A percentile compares a stretch with the other conserved stretches of the same genome.
phyloP scores from a whole-genome alignment of 2,797 vertebrate genomes.

The Podarcis siculus region DNA sequence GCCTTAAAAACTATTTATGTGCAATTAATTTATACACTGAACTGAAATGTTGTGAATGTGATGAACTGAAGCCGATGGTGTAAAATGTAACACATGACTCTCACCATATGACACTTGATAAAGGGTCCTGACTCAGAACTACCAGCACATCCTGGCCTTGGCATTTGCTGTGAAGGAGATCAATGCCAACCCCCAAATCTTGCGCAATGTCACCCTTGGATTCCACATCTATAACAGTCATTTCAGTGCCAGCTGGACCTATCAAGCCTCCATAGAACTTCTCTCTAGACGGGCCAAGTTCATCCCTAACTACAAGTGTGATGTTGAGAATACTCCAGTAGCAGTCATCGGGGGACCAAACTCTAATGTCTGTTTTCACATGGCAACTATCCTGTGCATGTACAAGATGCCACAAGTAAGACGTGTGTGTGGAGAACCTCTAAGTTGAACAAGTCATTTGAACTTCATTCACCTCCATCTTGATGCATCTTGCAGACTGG shows the following conservation, averaged over 20 bases:
- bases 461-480: too few species aligned
- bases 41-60: too few species aligned
- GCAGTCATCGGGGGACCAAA: not conserved
- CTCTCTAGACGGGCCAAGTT: not conserved
- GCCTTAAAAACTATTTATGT: too few species aligned
- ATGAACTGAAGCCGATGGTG: too few species aligned
- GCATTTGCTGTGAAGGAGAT: not conserved
- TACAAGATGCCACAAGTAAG: slow-evolving; percentile 19
- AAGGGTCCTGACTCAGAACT: not conserved
- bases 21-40: too few species aligned
- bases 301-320: slow-evolving; percentile 10
- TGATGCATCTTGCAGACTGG: too few species aligned
- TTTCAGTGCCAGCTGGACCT: not conserved
- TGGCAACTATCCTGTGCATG: not conserved
- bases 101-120: too few species aligned
- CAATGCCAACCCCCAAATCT: not conserved
- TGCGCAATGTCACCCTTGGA: not conserved
- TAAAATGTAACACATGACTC: too few species aligned
- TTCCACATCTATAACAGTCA: not conserved
- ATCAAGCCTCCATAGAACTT: not conserved
- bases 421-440: too few species aligned
- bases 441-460: too few species aligned
- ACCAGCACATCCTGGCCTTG: slow-evolving; percentile 4
- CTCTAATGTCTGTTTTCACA: not conserved
- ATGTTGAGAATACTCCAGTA: not conserved